These are phyloP conservation scores for Eupithecia subumbrata DNA, from an alignment of 2,888 invertebrate species.

Conservation along the genomic window DNA sequence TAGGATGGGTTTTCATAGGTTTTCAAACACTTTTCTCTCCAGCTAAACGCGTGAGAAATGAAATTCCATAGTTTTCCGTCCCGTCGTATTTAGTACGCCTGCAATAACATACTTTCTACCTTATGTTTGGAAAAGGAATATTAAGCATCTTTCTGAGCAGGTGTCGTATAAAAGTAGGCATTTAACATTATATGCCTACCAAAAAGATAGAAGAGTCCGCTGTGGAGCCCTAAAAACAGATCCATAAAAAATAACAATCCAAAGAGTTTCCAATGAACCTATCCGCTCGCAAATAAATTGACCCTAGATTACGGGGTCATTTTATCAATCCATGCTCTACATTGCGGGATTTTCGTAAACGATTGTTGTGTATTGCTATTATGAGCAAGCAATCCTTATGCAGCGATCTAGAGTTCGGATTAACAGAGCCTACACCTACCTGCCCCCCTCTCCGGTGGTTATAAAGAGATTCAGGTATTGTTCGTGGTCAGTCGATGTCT, in stretches of 20 bases:
- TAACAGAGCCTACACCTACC: conserved; percentile 38
- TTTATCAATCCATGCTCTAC: conserved; percentile 18
- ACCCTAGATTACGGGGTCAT: conserved; percentile 35
- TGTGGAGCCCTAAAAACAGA: conserved; percentile 21
- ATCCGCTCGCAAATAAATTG: conserved; percentile 37
- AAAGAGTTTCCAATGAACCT: conserved; percentile 41
- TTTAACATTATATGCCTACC: background rate
- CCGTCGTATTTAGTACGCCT: no score
- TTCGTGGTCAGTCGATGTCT: conserved; percentile 57
- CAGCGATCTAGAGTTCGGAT: conserved; percentile 7
- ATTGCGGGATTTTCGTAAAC: conserved; percentile 27
- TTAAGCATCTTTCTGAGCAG: no score
- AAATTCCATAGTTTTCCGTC: no score
- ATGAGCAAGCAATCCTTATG: conserved; percentile 15
- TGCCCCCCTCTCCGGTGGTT: conserved; percentile 54
- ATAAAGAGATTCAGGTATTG: conserved; percentile 58
- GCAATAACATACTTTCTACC: no score
- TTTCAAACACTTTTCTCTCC: no score
- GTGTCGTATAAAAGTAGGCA: background rate
- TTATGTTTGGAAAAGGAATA: no score
- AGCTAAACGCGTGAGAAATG: no score
- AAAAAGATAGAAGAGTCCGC: background rate
- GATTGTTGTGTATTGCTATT: background rate
- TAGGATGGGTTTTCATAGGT: no score
- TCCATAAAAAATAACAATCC: conserved; percentile 34